Evolutionary conservation across 1,140 invertebrate genomes (phyloP).

Genomic region (Drosophila subpulchrella): DNA sequence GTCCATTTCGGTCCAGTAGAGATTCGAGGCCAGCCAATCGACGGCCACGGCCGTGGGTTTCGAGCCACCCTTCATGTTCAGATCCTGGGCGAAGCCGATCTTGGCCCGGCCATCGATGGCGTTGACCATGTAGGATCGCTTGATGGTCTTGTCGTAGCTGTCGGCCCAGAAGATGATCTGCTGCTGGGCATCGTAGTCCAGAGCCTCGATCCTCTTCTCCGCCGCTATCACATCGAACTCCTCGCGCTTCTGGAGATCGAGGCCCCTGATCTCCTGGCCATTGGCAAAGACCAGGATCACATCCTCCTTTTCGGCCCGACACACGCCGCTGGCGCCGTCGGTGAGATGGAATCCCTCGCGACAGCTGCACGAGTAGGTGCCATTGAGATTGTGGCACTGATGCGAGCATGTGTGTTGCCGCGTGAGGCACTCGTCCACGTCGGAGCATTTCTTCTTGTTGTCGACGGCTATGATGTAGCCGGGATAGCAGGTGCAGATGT

Average conservation of each 20-base stretch:
- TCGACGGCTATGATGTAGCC: conserved; percentile 92
- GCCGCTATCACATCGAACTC: conserved; percentile 91
- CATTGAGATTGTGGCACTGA: conserved; percentile 96
- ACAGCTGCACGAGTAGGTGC: conserved; percentile 95
- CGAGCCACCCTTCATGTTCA: conserved; percentile 92
- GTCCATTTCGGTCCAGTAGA: conserved; percentile 97
- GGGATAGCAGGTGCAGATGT: conserved; percentile 94
- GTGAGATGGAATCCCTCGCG: conserved; percentile 91
- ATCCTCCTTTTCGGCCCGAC: conserved; percentile 89
- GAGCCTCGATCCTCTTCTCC: conserved; percentile 93
- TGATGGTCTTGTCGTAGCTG: conserved; percentile 94
- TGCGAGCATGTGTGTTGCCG: conserved; percentile 96
- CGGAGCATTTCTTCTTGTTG: conserved; percentile 92
- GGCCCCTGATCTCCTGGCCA: conserved; percentile 94
- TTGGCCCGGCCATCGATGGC: conserved; percentile 90
- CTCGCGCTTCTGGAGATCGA: conserved; percentile 88
- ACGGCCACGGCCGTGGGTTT: conserved; percentile 94
- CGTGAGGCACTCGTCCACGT: conserved; percentile 95
- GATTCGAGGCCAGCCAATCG: conserved; percentile 96
- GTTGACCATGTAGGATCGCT: conserved; percentile 95
- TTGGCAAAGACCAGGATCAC: conserved; percentile 90
- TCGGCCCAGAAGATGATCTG: conserved; percentile 98
- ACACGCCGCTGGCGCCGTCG: conserved; percentile 92
- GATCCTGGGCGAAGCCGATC: conserved; percentile 94
- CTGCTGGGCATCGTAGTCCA: conserved; percentile 93